Percentiles rank a stretch among this genome's conserved stretches.
Evolutionary conservation across 2,888 invertebrate species (phyloP).

Genomic region (Drosophila flavopinicola): DNA sequence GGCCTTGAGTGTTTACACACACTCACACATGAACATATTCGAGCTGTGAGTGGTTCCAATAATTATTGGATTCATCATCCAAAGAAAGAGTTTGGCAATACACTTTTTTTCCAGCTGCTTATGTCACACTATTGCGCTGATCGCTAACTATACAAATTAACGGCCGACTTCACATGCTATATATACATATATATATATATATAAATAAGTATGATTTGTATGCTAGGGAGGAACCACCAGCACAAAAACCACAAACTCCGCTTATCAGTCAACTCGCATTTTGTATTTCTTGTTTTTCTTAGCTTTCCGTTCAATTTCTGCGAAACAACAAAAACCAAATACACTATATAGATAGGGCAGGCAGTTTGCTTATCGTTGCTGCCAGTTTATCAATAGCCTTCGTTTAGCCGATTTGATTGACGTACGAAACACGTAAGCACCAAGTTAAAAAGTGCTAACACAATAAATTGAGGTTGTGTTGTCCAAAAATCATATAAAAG

Average conservation of each 20-base stretch:
- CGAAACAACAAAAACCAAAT: conserved; percentile 24
- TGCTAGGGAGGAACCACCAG: background rate
- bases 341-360: conserved; percentile 15
- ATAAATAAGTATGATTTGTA: background rate
- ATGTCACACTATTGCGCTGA: conserved; percentile 49
- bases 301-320: conserved; percentile 43
- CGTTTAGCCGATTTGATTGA: conserved; percentile 62
- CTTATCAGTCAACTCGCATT: conserved; percentile 42
- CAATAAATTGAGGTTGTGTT: conserved; percentile 18
- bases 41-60: conserved; percentile 24
- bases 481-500: background rate
- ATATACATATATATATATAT: background rate
- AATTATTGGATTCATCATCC: conserved; percentile 49
- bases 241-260: background rate
- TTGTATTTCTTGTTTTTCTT: conserved; percentile 27
- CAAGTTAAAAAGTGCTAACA: conserved; percentile 23
- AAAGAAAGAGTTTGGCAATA: conserved; percentile 24
- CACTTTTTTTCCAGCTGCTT: conserved; percentile 51
- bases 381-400: conserved; percentile 69
- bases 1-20: conserved; percentile 11
- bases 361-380: conserved; percentile 57
- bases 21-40: background rate
- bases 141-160: conserved; percentile 38
- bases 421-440: conserved; percentile 62
- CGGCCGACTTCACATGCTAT: conserved; percentile 3